Percentiles rank a stretch among this genome's conserved stretches.
Evolutionary conservation across 2,888 invertebrate species (phyloP).

Genomic region (Agrotis segetum): DNA sequence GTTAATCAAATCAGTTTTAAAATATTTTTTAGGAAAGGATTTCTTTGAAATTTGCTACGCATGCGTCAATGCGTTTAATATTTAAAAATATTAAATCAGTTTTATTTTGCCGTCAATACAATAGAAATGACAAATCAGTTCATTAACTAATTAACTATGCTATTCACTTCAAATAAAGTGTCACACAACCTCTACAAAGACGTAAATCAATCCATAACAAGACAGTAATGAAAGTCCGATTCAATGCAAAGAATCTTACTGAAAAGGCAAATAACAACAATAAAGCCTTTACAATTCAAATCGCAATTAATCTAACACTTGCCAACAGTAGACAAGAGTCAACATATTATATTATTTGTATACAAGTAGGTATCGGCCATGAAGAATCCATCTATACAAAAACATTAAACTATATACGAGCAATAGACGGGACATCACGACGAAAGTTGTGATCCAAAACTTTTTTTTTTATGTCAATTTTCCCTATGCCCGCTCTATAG

Average conservation of each 20-base stretch:
- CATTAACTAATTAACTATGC: neutral
- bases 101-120: too few species aligned
- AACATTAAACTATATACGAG: too few species aligned
- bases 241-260: conserved; percentile 13
- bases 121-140: neutral
- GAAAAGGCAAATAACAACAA: conserved; percentile 42
- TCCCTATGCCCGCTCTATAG: too few species aligned
- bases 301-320: conserved; percentile 42
- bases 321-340: conserved; percentile 23
- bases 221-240: neutral
- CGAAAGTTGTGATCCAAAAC: too few species aligned
- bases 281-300: conserved; percentile 48
- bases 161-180: neutral
- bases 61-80: too few species aligned
- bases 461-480: too few species aligned
- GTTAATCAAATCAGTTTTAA: neutral
- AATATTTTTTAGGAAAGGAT: too few species aligned
- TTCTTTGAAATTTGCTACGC: too few species aligned
- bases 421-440: too few species aligned
- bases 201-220: conserved; percentile 14
- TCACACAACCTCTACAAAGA: neutral
- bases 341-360: conserved; percentile 32
- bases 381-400: too few species aligned
- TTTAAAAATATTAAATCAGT: neutral
- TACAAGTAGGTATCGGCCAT: too few species aligned